Percentiles rank a stretch among this genome's conserved stretches.
Evolutionary conservation across 2,113 vertebrate genomes (phyloP).

Genomic region (Ceyx cyanopectus): DNA sequence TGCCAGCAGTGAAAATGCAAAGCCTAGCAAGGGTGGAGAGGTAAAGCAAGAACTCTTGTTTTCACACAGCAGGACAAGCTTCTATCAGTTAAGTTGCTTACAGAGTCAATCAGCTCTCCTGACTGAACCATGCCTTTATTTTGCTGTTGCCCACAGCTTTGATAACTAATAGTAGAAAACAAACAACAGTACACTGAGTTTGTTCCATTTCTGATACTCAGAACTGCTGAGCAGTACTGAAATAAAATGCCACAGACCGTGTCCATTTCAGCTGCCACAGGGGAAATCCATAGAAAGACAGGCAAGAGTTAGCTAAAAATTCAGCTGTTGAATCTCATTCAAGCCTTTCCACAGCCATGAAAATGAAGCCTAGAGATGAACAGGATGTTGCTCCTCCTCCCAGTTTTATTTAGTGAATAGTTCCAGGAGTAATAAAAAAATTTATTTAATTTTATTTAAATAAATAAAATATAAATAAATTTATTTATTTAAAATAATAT

Average conservation of each 20-base stretch:
- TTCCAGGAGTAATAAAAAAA: background rate
- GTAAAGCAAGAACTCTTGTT: too few species aligned
- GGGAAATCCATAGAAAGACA: background rate
- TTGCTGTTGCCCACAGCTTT: constrained; percentile 12
- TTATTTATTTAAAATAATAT: too few species aligned
- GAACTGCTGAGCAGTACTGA: background rate
- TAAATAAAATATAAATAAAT: too few species aligned
- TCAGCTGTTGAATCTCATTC: background rate
- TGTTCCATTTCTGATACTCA: background rate
- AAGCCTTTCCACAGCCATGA: background rate
- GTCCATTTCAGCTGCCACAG: background rate
- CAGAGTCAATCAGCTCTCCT: too few species aligned
- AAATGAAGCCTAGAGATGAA: background rate
- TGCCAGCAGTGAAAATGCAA: too few species aligned
- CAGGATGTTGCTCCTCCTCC: background rate
- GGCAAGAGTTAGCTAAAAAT: background rate
- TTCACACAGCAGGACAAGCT: too few species aligned
- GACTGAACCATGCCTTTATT: too few species aligned
- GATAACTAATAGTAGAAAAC: background rate
- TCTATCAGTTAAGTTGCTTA: too few species aligned
- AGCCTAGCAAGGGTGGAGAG: too few species aligned
- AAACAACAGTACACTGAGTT: background rate
- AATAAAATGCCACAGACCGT: background rate
- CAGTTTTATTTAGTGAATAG: background rate
- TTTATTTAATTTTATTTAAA: too few species aligned